These are phyloP conservation scores for Eriosoma lanigerum DNA, from an alignment of 1,140 invertebrate species.

Conservation along the genomic window DNA sequence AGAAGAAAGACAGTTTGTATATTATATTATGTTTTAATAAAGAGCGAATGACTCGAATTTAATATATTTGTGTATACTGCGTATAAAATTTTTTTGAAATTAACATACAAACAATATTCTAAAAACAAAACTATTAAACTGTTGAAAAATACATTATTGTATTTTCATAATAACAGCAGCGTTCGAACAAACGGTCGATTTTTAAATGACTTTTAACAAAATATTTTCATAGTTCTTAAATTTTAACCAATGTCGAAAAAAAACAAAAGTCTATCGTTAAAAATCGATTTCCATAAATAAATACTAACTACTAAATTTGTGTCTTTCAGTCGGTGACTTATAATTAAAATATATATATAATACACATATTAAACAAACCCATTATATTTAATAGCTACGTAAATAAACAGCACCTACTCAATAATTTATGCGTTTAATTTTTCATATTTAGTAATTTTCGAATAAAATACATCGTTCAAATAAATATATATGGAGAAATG, in stretches of 20 bases:
- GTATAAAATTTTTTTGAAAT: no score
- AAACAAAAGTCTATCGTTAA: background rate
- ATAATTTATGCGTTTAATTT: background rate
- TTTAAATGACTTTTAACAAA: background rate
- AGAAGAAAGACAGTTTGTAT: no score
- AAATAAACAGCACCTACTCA: no score
- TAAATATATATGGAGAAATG: background rate
- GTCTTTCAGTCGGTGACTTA: background rate
- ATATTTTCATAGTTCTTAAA: background rate
- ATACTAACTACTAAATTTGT: background rate
- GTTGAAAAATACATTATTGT: no score
- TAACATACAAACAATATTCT: no score
- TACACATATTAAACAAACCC: background rate
- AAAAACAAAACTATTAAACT: no score
- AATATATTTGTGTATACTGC: no score
- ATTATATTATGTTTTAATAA: no score
- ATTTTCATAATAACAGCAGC: no score
- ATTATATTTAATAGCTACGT: background rate
- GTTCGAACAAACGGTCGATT: no score
- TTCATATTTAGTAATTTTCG: background rate
- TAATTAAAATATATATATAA: background rate
- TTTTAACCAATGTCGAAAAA: background rate
- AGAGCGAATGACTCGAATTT: no score
- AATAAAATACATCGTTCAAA: background rate
- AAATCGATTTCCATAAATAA: background rate